Conservation (phyloP, 2,888 invertebrate genomes). For the Spilarctia lutea region DNA sequence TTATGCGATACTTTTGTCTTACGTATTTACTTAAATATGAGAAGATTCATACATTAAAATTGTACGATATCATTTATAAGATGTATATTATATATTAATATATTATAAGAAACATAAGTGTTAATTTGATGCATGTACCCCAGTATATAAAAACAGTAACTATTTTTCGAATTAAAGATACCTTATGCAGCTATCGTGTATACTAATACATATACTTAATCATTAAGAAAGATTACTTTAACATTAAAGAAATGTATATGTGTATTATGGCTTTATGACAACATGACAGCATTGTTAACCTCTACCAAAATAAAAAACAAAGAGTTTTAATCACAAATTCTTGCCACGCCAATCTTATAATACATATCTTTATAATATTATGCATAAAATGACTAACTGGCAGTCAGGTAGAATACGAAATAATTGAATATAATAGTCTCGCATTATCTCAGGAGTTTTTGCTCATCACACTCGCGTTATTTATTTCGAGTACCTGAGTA, state of each 20-base stretch:
- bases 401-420: conserved; percentile 41
- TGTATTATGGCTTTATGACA: background rate
- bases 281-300: conserved; percentile 18
- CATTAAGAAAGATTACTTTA: background rate
- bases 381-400: conserved; percentile 40
- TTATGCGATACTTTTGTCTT: background rate
- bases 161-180: too few species aligned
- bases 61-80: too few species aligned
- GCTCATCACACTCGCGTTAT: conserved; percentile 21
- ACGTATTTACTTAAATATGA: background rate
- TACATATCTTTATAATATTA: conserved; percentile 32
- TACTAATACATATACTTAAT: too few species aligned
- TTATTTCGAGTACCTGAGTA: conserved; percentile 22
- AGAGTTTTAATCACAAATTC: conserved; percentile 35
- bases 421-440: conserved; percentile 35
- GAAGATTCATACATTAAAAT: background rate
- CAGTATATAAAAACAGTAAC: too few species aligned
- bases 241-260: background rate
- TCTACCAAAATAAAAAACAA: conserved; percentile 39
- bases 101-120: too few species aligned
- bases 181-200: too few species aligned
- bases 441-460: conserved; percentile 29
- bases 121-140: too few species aligned
- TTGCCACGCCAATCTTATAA: conserved; percentile 34
- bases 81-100: too few species aligned